phyloP scores from a whole-genome alignment of 2,797 vertebrate genomes.

The Meriones psammophilus region DNA sequence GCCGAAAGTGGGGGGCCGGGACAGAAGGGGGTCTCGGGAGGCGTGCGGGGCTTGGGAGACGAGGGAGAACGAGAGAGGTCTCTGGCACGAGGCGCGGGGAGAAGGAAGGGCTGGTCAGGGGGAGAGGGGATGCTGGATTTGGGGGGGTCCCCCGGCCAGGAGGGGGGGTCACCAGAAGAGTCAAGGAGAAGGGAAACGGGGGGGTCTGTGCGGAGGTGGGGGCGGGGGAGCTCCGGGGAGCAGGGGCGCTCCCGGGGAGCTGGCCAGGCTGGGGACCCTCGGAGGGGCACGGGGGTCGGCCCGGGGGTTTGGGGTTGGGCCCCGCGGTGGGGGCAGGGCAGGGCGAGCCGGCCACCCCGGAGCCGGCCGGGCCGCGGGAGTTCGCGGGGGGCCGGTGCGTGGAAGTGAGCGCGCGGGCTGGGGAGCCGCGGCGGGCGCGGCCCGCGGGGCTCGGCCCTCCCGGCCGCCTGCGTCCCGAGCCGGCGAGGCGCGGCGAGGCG shows the following conservation, averaged over 20 bases:
- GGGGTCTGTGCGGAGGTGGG: slow-evolving; percentile 48
- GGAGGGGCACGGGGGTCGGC: background rate
- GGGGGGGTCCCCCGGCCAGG: background rate
- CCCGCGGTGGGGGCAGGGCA: slow-evolving; percentile 35
- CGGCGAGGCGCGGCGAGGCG: slow-evolving; percentile 57
- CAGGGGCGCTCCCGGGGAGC: background rate
- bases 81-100: slow-evolving; percentile 71
- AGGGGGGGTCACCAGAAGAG: slow-evolving; percentile 44
- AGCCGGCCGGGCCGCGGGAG: slow-evolving; percentile 57
- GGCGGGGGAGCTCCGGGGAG: slow-evolving; percentile 58
- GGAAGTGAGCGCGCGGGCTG: slow-evolving; percentile 71
- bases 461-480: slow-evolving; percentile 74
- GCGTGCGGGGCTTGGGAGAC: slow-evolving; percentile 37
- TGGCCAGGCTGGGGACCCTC: background rate
- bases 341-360: slow-evolving; percentile 8
- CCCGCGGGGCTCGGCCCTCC: slow-evolving; percentile 77
- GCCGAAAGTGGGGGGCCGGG: slow-evolving; percentile 62
- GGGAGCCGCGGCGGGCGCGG: slow-evolving; percentile 69
- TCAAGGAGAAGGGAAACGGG: background rate
- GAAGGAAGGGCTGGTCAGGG: slow-evolving; percentile 42
- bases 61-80: slow-evolving; percentile 56
- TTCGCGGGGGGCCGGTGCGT: slow-evolving; percentile 67
- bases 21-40: slow-evolving; percentile 33
- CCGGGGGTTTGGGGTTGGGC: background rate
- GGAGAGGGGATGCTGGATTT: slow-evolving; percentile 41